Evolutionary conservation across 2,113 vertebrate genomes (phyloP).

Genomic region (Solea solea): DNA sequence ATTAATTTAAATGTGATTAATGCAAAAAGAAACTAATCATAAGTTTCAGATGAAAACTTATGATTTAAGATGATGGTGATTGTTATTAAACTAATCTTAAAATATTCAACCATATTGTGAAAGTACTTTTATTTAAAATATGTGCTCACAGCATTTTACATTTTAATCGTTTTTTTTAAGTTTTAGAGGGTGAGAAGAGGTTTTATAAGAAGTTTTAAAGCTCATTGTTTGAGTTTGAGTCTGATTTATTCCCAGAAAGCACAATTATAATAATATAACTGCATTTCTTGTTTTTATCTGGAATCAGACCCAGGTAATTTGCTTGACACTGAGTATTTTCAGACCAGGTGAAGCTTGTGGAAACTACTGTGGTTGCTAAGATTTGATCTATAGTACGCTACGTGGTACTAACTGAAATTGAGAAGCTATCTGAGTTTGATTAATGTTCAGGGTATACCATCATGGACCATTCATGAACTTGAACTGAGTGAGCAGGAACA

Average conservation of each 20-base stretch:
- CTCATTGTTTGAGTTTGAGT: too few species aligned
- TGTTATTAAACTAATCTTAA: too few species aligned
- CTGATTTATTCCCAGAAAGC: too few species aligned
- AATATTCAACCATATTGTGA: too few species aligned
- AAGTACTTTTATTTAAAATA: too few species aligned
- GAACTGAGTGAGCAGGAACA: conserved; percentile 19
- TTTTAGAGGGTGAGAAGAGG: too few species aligned
- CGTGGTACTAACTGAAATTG: conserved; percentile 8
- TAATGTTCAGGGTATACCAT: not conserved
- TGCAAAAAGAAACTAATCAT: too few species aligned
- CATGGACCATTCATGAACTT: conserved; percentile 26
- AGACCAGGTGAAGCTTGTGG: not conserved
- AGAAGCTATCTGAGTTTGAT: conserved; percentile 18
- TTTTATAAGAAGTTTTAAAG: too few species aligned
- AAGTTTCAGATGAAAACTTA: too few species aligned
- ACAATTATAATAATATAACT: too few species aligned
- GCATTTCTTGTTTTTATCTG: not conserved
- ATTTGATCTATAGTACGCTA: not conserved
- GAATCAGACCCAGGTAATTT: not conserved
- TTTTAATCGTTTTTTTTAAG: not conserved
- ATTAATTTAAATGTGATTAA: not conserved
- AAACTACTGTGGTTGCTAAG: not conserved
- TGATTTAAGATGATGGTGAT: too few species aligned
- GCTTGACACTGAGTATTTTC: not conserved
- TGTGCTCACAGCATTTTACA: not conserved